These are phyloP conservation scores for Phenganax stokvisi DNA, from an alignment of 92 coral and sea anemone species.

Conservation along the genomic window DNA sequence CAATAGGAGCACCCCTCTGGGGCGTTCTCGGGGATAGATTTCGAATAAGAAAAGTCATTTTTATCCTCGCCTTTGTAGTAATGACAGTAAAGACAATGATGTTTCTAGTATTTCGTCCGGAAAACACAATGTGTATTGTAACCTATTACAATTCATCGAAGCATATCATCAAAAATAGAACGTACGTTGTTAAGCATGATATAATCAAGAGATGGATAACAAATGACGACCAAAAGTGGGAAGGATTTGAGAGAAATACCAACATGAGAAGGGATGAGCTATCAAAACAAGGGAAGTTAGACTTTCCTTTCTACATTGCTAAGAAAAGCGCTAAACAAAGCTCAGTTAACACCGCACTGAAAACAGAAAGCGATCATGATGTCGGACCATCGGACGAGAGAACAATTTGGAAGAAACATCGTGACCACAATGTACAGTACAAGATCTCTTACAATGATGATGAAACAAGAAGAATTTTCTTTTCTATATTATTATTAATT, in stretches of 20 bases:
- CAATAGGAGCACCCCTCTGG: constrained; percentile 98
- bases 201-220: constrained; percentile 12
- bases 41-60: constrained; percentile 74
- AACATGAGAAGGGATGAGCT: neutral
- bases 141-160: constrained; percentile 24
- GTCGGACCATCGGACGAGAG: neutral
- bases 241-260: neutral
- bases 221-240: neutral
- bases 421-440: constrained; percentile 38
- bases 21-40: constrained; percentile 89
- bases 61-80: constrained; percentile 53
- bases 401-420: neutral
- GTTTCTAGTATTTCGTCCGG: constrained; percentile 32
- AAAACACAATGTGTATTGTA: constrained; percentile 26
- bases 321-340: neutral
- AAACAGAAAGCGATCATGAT: neutral
- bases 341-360: neutral
- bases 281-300: neutral
- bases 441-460: constrained; percentile 45
- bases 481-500: constrained; percentile 58
- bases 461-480: constrained; percentile 58
- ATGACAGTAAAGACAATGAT: constrained; percentile 38
- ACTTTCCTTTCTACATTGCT: neutral
- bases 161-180: constrained; percentile 7
- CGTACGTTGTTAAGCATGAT: constrained; percentile 22